Percentiles rank a stretch among this genome's conserved stretches.
Conservation (phyloP, 2,888 invertebrate species). For the Drosophila pseudotalamancana region DNA sequence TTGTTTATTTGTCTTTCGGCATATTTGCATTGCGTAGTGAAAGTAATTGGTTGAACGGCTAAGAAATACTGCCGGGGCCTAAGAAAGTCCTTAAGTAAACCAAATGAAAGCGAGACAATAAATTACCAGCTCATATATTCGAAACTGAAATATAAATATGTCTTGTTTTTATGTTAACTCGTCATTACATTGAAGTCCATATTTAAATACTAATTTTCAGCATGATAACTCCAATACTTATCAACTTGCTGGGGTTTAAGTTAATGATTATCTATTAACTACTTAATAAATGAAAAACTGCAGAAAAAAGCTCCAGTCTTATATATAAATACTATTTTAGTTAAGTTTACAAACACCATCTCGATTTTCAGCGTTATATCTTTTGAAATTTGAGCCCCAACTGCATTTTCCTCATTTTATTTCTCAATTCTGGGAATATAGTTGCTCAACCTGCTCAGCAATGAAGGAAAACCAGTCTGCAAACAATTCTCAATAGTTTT, state of each 20-base stretch:
- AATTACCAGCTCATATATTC: neutral
- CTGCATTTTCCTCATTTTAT: neutral
- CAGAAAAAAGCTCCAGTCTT: neutral
- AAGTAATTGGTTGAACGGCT: conserved; percentile 43
- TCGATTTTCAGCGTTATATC: neutral
- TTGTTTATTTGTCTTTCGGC: conserved; percentile 47
- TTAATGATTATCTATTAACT: too few relatives aligned
- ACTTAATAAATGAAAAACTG: too few relatives aligned
- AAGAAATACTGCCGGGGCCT: neutral
- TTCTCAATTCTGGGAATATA: conserved; percentile 36
- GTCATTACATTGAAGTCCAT: neutral
- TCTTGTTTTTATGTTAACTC: neutral
- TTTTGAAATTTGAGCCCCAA: conserved; percentile 1
- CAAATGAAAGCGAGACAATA: neutral
- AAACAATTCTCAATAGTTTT: conserved; percentile 35
- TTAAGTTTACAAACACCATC: neutral
- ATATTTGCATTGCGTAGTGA: conserved; percentile 57
- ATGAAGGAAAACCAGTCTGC: conserved; percentile 11
- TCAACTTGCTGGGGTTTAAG: too few relatives aligned
- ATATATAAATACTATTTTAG: neutral
- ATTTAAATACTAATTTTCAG: neutral
- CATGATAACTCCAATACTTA: neutral
- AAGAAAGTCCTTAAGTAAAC: neutral
- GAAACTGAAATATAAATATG: too few relatives aligned
- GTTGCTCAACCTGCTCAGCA: conserved; percentile 38